Conservation (phyloP, 2,797 vertebrate genomes). For the Eleutherodactylus coqui region DNA sequence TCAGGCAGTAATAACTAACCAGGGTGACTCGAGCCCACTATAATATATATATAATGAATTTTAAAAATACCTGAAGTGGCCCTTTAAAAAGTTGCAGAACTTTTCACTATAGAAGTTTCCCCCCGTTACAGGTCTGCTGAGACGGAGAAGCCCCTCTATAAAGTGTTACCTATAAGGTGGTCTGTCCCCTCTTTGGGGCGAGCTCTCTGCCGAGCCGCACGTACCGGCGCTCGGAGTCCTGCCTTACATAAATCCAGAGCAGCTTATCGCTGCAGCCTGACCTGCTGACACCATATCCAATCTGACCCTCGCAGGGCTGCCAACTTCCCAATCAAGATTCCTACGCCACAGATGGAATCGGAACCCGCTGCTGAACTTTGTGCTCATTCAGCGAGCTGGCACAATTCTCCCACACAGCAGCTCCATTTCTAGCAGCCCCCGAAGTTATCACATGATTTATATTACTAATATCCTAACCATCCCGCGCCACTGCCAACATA, state of each 20-base stretch:
- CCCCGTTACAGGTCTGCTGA: no score
- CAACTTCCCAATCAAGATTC: constrained; percentile 60
- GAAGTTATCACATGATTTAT: constrained; percentile 63
- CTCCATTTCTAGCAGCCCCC: constrained; percentile 48
- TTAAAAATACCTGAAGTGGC: no score
- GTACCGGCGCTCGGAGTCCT: constrained; percentile 30
- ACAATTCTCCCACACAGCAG: constrained; percentile 35
- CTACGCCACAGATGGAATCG: constrained; percentile 56
- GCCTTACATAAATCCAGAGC: constrained; percentile 47
- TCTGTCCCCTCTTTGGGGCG: no score
- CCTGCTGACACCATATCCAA: constrained; percentile 56
- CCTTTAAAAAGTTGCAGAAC: no score
- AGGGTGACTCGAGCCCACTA: no score
- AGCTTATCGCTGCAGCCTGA: constrained; percentile 52
- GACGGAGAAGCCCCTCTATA: no score
- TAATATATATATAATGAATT: no score
- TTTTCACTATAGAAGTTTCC: no score
- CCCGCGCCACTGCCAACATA: constrained; percentile 43
- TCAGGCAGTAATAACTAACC: no score
- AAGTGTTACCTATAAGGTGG: no score
- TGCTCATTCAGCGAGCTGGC: constrained; percentile 56
- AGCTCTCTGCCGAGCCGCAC: constrained; percentile 44
- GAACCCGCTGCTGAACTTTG: constrained; percentile 56
- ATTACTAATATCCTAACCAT: constrained; percentile 58
- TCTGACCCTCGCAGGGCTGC: constrained; percentile 51